Evolutionary conservation across 2,797 vertebrate species (phyloP), one percentile per base, ranked within the genome.

Genomic region (Cossypha dichroa): DNA sequence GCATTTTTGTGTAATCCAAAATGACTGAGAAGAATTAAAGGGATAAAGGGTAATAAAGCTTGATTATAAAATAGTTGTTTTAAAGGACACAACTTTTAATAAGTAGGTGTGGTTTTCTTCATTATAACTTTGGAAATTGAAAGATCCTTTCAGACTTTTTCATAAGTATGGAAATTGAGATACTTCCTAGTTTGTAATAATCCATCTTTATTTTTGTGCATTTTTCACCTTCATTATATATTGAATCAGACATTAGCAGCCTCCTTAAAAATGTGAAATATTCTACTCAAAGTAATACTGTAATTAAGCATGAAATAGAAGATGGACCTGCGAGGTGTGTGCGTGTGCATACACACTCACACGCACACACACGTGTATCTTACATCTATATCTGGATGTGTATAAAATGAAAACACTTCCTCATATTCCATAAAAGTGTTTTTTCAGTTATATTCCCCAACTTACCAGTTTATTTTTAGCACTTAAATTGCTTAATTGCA

Each of bases 281-380:
- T 3, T 79, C 22, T 88, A 18, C 18, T 82, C 17, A 16, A 23
- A 40, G 10, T 54, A 48, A 66, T 64, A 15, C 9, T 78, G 21
- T 70, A 67, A 70, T 74, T 69, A 74, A 45, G 33, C 11, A 21
- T 55, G 48, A 88, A 86, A 12, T 55, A 51, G 43, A 74, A 86
- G 67, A 40, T 36, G 4, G 13, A 83, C 13, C 21, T 18, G n/a
- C 72, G 62, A 45, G n/a, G 45, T 84, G 12, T 43, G 4, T 58
- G 8, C 26, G 1, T 23, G 3, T 74, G 8, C 15, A 2, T 10
- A 3, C 1, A 8, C 10, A 36, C 23, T 8, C 45, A 33, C 12
- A 15, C 2, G 15, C 13, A 11, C 5, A 12, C 13, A 29, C 13
- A 28, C 1, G 6, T 1, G 8, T 3, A 9, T 11, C 6, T 28